Conservation (phyloP, 1,140 invertebrate species). For the Rhopalosiphum maidis region DNA sequence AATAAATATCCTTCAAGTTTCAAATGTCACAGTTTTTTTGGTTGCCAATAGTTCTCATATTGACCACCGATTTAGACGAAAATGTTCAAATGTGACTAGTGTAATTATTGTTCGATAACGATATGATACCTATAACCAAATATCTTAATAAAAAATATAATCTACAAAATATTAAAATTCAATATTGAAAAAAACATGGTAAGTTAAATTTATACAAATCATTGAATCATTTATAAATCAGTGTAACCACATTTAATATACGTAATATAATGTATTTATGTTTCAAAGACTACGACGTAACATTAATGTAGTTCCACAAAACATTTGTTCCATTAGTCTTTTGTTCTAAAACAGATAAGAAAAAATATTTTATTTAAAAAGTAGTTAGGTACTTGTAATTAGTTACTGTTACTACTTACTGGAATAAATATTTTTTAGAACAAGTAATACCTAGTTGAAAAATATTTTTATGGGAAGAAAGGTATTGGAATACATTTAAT, state of each 20-base stretch:
- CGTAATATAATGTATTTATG: neutral
- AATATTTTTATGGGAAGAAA: no score
- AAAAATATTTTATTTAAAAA: no score
- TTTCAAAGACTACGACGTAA: neutral
- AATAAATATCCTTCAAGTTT: neutral
- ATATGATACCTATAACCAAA: neutral
- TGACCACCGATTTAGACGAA: neutral
- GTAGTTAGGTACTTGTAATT: no score
- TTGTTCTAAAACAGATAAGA: no score
- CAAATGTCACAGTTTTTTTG: neutral
- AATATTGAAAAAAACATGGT: neutral
- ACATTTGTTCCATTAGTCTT: no score
- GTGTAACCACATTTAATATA: constrained; percentile 9
- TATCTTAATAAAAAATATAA: no score
- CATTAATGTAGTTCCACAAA: no score
- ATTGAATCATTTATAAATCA: neutral
- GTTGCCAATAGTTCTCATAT: neutral
- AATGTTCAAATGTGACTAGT: neutral
- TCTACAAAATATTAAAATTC: neutral
- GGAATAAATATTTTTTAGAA: no score
- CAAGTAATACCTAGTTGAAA: no score
- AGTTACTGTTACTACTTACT: no score
- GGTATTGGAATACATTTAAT: no score
- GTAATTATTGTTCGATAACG: neutral
- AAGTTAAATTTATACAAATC: neutral